Percentiles rank a stretch among this genome's conserved stretches.
phyloP scores from a whole-genome alignment of 2,113 vertebrate species.

The Mesoclemmys tuberculata region DNA sequence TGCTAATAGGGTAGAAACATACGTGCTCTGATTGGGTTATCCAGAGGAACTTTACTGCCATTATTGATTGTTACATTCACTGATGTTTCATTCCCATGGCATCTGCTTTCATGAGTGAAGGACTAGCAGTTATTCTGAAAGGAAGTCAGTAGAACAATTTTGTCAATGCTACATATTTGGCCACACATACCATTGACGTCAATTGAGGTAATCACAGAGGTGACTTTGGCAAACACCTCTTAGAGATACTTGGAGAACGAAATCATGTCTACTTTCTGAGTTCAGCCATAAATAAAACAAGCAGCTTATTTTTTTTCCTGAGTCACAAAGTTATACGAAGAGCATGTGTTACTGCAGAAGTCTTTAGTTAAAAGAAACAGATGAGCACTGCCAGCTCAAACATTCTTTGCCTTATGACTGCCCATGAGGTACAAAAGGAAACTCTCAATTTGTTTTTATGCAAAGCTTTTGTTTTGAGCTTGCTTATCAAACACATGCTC shows the following conservation, averaged over 20 bases:
- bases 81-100: not conserved
- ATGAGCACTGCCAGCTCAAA: not conserved
- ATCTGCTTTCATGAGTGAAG: constrained; percentile 8
- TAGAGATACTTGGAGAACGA: not conserved
- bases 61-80: not conserved
- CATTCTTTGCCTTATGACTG: not conserved
- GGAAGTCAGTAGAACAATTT: not conserved
- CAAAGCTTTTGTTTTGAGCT: not conserved
- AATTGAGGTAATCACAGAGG: not conserved
- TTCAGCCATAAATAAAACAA: not conserved
- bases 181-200: not conserved
- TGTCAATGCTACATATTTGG: not conserved
- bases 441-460: not conserved
- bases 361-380: not conserved
- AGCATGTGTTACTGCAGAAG: not conserved
- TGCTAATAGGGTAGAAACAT: not conserved
- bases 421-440: not conserved
- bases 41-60: not conserved
- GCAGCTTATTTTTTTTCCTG: not conserved
- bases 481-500: not conserved
- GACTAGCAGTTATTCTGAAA: not conserved
- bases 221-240: not conserved
- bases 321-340: not conserved
- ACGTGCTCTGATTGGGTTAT: not conserved
- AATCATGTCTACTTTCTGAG: not conserved